Evolutionary conservation across 1,140 invertebrate species (phyloP).

Genomic region (Penaeus japonicus): DNA sequence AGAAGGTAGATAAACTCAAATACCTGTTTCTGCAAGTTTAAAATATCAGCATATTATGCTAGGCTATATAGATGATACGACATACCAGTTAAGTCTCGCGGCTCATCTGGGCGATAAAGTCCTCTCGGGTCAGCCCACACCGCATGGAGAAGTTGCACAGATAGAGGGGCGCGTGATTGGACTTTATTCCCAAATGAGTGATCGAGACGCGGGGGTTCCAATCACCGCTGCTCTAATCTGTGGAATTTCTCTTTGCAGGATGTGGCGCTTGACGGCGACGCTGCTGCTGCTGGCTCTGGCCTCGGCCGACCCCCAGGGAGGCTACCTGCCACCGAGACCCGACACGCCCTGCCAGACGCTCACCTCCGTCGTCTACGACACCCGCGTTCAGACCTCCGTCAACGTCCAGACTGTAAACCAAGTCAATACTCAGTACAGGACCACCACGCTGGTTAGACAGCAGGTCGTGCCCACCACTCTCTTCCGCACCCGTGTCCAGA

Average conservation of each 20-base stretch:
- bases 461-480: slow-evolving; percentile 40
- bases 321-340: background rate
- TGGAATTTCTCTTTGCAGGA: slow-evolving; percentile 50
- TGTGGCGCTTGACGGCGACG: slow-evolving; percentile 41
- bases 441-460: slow-evolving; percentile 1
- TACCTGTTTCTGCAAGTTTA: background rate
- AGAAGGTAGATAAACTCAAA: background rate
- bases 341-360: background rate
- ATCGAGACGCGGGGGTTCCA: slow-evolving; percentile 47
- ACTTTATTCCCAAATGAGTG: slow-evolving; percentile 51
- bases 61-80: too few relatives aligned
- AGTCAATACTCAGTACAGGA: slow-evolving; percentile 29
- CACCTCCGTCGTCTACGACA: slow-evolving; percentile 28
- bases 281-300: slow-evolving; percentile 27
- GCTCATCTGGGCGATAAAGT: slow-evolving; percentile 52
- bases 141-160: slow-evolving; percentile 45
- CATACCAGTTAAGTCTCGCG: background rate
- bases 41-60: too few relatives aligned
- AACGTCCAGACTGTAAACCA: background rate
- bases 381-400: slow-evolving; percentile 21
- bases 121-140: slow-evolving; percentile 32
- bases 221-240: slow-evolving; percentile 49
- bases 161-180: slow-evolving; percentile 49
- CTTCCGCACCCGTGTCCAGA: slow-evolving; percentile 20
- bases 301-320: slow-evolving; percentile 2